Percentiles rank a stretch among this genome's conserved stretches.
These are phyloP conservation scores for Alviniconcha marisindica DNA, from an alignment of 1,140 invertebrate genomes.

Conservation along the genomic window DNA sequence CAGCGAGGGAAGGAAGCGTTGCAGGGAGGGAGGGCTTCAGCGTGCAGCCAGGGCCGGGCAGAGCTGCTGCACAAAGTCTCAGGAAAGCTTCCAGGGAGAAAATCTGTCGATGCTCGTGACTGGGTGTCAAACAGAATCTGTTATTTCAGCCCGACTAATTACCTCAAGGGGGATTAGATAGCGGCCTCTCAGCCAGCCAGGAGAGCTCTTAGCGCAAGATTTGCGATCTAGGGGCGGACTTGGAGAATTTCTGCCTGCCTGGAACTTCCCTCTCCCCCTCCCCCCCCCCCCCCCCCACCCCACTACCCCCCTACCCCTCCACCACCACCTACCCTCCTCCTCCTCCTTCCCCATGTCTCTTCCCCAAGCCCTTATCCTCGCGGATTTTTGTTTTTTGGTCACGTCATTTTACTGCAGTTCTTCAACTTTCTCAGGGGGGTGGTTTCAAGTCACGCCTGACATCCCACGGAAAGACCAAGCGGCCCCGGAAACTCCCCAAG, in stretches of 20 bases:
- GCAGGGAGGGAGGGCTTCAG: too few species aligned
- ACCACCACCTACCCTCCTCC: neutral
- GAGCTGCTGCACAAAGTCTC: too few species aligned
- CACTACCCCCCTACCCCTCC: neutral
- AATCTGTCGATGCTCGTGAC: conserved; percentile 12
- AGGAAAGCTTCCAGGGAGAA: neutral
- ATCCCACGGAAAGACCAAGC: too few species aligned
- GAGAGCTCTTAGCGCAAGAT: neutral
- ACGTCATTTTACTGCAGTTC: too few species aligned
- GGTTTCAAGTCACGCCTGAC: too few species aligned
- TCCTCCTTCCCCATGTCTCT: neutral
- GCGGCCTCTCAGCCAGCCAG: neutral
- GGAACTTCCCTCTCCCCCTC: neutral
- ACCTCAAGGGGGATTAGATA: conserved; percentile 22
- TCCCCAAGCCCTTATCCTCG: neutral
- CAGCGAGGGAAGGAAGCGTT: too few species aligned
- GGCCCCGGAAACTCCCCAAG: too few species aligned
- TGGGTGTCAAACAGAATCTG: conserved; percentile 18
- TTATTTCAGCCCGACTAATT: conserved; percentile 26
- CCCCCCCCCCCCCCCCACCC: neutral
- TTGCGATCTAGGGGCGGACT: neutral
- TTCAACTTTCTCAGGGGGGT: too few species aligned
- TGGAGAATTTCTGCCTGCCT: neutral
- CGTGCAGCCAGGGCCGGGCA: too few species aligned
- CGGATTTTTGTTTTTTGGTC: neutral